Evolutionary conservation across 2,113 vertebrate genomes (phyloP).

Genomic region (Sialia sialis): DNA sequence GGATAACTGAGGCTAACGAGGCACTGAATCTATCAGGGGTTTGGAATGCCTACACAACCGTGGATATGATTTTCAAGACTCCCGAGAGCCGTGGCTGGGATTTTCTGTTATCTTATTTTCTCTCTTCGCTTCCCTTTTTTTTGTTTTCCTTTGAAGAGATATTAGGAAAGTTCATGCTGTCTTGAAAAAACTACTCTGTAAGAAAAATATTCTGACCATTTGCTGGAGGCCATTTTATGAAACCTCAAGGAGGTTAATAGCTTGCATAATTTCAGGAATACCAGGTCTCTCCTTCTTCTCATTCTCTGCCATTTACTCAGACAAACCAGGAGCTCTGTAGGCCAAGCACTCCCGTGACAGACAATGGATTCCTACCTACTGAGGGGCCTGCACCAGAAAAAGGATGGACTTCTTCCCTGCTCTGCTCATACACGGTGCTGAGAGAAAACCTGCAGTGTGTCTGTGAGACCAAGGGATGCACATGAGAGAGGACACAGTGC

Average conservation of each 20-base stretch:
- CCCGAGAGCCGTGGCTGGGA: neutral
- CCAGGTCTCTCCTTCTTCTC: neutral
- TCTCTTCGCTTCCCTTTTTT: too few species aligned
- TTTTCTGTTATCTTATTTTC: neutral
- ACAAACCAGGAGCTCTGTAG: neutral
- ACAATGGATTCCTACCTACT: neutral
- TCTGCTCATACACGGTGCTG: neutral
- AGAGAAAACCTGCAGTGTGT: neutral
- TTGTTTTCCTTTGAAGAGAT: neutral
- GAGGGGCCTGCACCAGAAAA: neutral
- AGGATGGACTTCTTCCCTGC: neutral
- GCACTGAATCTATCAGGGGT: neutral
- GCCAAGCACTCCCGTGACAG: neutral
- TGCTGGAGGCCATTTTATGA: slow-evolving; percentile 54
- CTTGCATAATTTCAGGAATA: slow-evolving; percentile 31
- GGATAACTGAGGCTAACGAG: slow-evolving; percentile 18
- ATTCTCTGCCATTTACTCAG: neutral
- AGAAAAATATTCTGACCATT: slow-evolving; percentile 18
- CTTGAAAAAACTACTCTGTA: neutral
- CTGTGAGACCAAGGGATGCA: neutral
- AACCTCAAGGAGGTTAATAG: slow-evolving; percentile 11
- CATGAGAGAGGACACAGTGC: neutral
- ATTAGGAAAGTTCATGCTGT: slow-evolving; percentile 17
- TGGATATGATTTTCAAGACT: slow-evolving; percentile 43
- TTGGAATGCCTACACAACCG: neutral